phyloP scores from a whole-genome alignment of 2,888 invertebrate genomes.

The Branchinecta sandiegonensis region DNA sequence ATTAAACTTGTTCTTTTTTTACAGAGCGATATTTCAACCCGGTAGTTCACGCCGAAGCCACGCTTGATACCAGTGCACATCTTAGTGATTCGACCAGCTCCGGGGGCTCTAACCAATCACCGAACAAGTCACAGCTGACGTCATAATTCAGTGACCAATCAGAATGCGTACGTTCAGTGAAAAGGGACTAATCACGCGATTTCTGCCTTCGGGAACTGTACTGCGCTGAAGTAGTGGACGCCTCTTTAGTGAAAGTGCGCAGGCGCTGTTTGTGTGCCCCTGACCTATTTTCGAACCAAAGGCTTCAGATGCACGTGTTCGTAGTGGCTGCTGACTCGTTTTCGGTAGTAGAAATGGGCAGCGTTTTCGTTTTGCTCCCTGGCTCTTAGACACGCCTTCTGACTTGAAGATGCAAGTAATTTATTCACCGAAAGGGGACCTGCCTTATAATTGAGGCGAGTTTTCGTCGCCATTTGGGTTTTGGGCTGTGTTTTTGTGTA shows the following conservation, averaged over 20 bases:
- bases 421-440: not conserved
- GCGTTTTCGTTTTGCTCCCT: not conserved
- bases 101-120: not conserved
- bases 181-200: too few relatives aligned
- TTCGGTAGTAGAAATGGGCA: not conserved
- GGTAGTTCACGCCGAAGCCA: slow-evolving; percentile 41
- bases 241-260: too few relatives aligned
- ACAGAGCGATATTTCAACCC: slow-evolving; percentile 44
- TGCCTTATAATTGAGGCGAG: not conserved
- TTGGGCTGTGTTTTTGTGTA: slow-evolving; percentile 4
- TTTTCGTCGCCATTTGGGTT: not conserved
- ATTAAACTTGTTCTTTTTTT: slow-evolving; percentile 17
- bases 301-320: too few relatives aligned
- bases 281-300: too few relatives aligned
- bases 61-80: slow-evolving; percentile 34
- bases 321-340: not conserved
- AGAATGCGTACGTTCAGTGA: too few relatives aligned
- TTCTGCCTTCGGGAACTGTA: too few relatives aligned
- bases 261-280: too few relatives aligned
- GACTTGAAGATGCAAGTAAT: not conserved
- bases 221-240: too few relatives aligned
- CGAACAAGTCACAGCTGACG: slow-evolving; percentile 1
- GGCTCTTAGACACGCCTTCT: not conserved
- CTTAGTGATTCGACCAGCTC: slow-evolving; percentile 10
- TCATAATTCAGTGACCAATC: not conserved